A percentile compares a stretch with the other conserved stretches of the same genome.
These are phyloP conservation scores for Turdus rufiventris DNA, from an alignment of 2,113 vertebrate species.

Conservation along the genomic window DNA sequence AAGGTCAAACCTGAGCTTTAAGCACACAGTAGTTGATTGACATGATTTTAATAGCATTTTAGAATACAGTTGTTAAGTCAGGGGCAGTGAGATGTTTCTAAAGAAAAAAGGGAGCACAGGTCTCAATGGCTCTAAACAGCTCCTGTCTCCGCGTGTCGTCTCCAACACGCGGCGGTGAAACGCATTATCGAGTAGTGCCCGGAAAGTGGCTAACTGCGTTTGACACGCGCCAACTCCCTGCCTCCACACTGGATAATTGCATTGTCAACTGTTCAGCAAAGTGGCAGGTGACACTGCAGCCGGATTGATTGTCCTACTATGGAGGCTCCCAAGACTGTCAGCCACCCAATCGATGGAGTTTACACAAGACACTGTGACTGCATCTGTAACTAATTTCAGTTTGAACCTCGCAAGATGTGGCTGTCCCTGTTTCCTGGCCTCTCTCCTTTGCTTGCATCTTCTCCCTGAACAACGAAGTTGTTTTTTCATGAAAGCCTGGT, in stretches of 20 bases:
- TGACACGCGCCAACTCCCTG: conserved; percentile 87
- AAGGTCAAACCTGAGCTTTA: conserved; percentile 48
- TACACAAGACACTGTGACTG: conserved; percentile 81
- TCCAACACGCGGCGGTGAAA: conserved; percentile 66
- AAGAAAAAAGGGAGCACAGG: conserved; percentile 52
- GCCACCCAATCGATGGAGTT: conserved; percentile 83
- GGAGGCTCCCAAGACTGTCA: conserved; percentile 80
- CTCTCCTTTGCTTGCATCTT: conserved; percentile 22
- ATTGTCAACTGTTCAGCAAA: conserved; percentile 85
- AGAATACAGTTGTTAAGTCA: conserved; percentile 75
- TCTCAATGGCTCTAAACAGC: conserved; percentile 73
- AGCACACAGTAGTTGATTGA: conserved; percentile 54
- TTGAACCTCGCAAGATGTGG: conserved; percentile 70
- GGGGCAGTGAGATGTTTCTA: conserved; percentile 40
- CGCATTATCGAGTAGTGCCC: conserved; percentile 75
- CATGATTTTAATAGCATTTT: conserved; percentile 71
- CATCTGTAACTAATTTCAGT: conserved; percentile 86
- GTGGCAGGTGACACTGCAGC: conserved; percentile 84
- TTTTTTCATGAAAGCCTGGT: not conserved
- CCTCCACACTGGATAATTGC: conserved; percentile 88
- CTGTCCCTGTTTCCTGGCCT: conserved; percentile 20
- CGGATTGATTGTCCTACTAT: conserved; percentile 76
- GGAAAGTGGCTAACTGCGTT: conserved; percentile 82
- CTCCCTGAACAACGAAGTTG: not conserved
- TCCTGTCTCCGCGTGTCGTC: conserved; percentile 69